Evolutionary conservation across 2,888 invertebrate genomes (phyloP), one percentile per base, ranked within the genome.

Genomic region (Chrysotoxum bicinctum): DNA sequence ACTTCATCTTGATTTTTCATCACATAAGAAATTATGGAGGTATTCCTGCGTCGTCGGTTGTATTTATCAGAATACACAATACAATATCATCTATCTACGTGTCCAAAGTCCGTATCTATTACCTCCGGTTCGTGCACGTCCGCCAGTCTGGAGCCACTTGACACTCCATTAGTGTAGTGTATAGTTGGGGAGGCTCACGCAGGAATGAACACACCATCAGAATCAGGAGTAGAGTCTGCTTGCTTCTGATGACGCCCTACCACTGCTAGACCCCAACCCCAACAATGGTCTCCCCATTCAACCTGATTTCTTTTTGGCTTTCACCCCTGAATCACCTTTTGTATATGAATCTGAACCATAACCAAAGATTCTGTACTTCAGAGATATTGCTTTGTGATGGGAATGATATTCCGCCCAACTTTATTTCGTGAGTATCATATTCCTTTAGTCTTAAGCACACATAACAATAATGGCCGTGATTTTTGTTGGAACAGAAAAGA

Each of bases 71-170:
- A 48, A 68, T 68, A 74, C 64, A 81, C 50, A 73, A 81, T 81
- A 69, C 72, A 76, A 69, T 81, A 85, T 85, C 85, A 81, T 85
- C 76, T 77, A 85, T 85, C 85, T 85, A 85, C 85, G 85, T 85
- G 85, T 85, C 81, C 81, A 77, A 81, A 77, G 81, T 73, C 81
- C 76, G 66, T 81, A 77, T 85, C 85, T 81, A 81, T 81, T 81
- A 81, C 85, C 85, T 85, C 81, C 76, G 73, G 30, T 73, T 77
- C 69, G 81, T 85, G 68, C 85, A 85, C 85, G 85, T 85, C 85
- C 85, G 85, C 85, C 85, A 85, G 85, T 85, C 85, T 85, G 85
- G 85, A 85, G 85, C 85, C 85, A 85, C 85, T 85, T 85, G 85
- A 85, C 85, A 85, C 85, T 81, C 85, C 85, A 85, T 85, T 85